Evolutionary conservation across 2,113 vertebrate species (phyloP).

Genomic region (Paradoxurus hermaphroditus): DNA sequence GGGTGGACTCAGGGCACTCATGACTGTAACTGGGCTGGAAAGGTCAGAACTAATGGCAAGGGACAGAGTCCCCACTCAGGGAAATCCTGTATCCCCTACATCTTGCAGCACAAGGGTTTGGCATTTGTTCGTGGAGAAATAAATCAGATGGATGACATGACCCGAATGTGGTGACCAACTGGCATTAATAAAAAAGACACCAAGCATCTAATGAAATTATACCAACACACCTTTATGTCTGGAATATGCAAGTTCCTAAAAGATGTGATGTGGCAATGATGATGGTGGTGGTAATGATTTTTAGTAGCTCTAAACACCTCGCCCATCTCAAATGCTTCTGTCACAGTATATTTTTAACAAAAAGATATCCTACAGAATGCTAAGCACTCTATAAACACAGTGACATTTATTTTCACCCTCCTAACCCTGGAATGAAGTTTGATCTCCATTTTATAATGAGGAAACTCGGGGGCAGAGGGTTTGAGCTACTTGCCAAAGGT

Average conservation of each 20-base stretch:
- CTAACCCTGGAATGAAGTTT: neutral
- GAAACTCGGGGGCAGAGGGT: neutral
- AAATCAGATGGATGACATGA: neutral
- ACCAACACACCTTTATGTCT: neutral
- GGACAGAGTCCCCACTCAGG: neutral
- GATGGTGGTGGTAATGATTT: neutral
- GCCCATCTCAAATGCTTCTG: neutral
- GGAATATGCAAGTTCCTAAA: neutral
- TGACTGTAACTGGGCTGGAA: neutral
- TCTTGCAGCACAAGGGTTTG: neutral
- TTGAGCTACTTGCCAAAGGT: neutral
- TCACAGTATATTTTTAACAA: neutral
- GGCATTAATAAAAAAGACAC: neutral
- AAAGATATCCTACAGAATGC: neutral
- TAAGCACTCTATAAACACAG: neutral
- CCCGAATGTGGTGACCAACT: neutral
- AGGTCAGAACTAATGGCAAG: neutral
- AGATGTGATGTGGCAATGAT: neutral
- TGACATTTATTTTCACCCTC: neutral
- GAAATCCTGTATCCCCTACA: neutral
- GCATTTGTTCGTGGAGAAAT: neutral
- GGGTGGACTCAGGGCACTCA: neutral
- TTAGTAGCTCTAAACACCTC: neutral
- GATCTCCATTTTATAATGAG: neutral
- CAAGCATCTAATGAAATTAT: neutral